Evolutionary conservation across 2,888 invertebrate genomes (phyloP).

Genomic region (Aradus depressus): DNA sequence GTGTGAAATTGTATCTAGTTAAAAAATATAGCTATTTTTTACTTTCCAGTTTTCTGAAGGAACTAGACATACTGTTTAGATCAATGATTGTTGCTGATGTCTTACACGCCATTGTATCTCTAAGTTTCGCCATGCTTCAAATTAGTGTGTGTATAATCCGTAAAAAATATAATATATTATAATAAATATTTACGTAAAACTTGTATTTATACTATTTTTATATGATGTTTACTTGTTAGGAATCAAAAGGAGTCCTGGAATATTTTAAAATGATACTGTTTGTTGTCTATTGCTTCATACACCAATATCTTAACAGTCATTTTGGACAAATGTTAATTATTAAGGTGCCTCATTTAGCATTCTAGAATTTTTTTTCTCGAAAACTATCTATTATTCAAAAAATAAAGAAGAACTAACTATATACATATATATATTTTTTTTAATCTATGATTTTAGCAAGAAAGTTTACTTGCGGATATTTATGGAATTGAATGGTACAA

Average conservation of each 20-base stretch:
- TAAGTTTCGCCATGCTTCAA: slow-evolving; percentile 21
- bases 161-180: too few relatives aligned
- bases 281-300: slow-evolving; percentile 16
- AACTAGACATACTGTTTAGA: slow-evolving; percentile 13
- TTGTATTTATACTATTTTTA: too few relatives aligned
- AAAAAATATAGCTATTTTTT: background rate
- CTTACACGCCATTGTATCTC: slow-evolving; percentile 18
- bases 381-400: slow-evolving; percentile 1
- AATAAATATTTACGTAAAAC: too few relatives aligned
- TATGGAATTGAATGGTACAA: slow-evolving; percentile 20
- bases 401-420: background rate
- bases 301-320: slow-evolving; percentile 21
- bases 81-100: slow-evolving; percentile 14
- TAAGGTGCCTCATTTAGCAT: too few relatives aligned
- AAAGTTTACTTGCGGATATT: slow-evolving; percentile 9
- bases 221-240: slow-evolving; percentile 15
- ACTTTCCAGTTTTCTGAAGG: slow-evolving; percentile 11
- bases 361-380: background rate
- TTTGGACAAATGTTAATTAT: slow-evolving; percentile 20
- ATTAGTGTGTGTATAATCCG: slow-evolving; percentile 10
- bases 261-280: slow-evolving; percentile 15
- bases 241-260: slow-evolving; percentile 20
- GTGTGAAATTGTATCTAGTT: too few relatives aligned
- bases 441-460: slow-evolving; percentile 21
- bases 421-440: background rate